Percentiles rank a stretch among this genome's conserved stretches.
These are phyloP conservation scores for Odontophorus gujanensis DNA, from an alignment of 2,113 vertebrate genomes.

Conservation along the genomic window DNA sequence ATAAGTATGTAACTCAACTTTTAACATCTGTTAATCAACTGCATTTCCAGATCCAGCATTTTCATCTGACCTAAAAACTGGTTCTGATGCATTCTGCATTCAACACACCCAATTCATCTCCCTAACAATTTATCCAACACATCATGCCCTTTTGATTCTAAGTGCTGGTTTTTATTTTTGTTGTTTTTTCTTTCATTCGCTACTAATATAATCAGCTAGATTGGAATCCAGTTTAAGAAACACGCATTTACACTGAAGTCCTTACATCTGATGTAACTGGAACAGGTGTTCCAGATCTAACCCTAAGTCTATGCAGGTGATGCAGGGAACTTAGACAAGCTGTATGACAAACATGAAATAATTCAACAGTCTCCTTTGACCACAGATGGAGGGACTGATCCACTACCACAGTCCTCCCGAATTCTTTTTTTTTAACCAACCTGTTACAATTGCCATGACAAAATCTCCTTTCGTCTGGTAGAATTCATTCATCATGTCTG, in stretches of 20 bases:
- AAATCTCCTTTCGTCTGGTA: neutral
- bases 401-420: neutral
- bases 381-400: neutral
- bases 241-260: fast-evolving
- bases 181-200: neutral
- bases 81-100: neutral
- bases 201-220: neutral
- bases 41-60: neutral
- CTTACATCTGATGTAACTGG: neutral
- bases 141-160: neutral
- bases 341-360: neutral
- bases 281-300: neutral
- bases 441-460: neutral
- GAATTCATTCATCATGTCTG: neutral
- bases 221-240: neutral
- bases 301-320: fast-evolving
- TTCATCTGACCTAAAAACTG: neutral
- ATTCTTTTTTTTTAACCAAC: neutral
- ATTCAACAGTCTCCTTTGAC: neutral
- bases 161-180: neutral
- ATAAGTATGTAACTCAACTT: neutral
- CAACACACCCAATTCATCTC: neutral
- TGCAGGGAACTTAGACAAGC: neutral
- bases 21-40: neutral
- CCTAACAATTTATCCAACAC: neutral